phyloP scores from a whole-genome alignment of 2,797 vertebrate species.

The Telmatherina bonti region DNA sequence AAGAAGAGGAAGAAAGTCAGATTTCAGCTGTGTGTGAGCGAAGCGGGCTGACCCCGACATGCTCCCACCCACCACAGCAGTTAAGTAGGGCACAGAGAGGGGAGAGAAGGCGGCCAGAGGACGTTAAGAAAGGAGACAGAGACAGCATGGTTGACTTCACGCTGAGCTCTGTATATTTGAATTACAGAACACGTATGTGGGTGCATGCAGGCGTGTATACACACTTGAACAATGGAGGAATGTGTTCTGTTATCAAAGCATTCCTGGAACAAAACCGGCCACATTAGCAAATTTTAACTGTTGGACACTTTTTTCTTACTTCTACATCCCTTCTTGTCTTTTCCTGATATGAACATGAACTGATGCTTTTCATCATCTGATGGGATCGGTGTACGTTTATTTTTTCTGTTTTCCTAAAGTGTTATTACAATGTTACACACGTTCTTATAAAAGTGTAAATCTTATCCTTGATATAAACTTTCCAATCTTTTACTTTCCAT shows the following conservation, averaged over 20 bases:
- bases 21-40: slow-evolving; percentile 3
- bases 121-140: slow-evolving; percentile 10
- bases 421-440: no score
- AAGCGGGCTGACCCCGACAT: slow-evolving; percentile 31
- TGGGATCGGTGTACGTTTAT: not conserved
- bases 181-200: slow-evolving; percentile 4
- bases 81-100: slow-evolving; percentile 28
- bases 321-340: no score
- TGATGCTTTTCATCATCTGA: not conserved
- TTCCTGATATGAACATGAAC: not conserved
- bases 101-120: slow-evolving; percentile 5
- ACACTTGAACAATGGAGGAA: slow-evolving; percentile 2
- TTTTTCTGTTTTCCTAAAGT: no score
- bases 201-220: not conserved
- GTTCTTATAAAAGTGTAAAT: not conserved
- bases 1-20: not conserved
- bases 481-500: not conserved
- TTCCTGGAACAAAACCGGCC: slow-evolving; percentile 11
- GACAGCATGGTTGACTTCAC: slow-evolving; percentile 33
- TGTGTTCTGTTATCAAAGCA: slow-evolving; percentile 34
- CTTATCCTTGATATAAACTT: not conserved
- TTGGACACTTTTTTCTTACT: not conserved
- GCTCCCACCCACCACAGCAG: slow-evolving; percentile 17
- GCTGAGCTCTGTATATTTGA: slow-evolving; percentile 15
- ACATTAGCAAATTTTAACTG: slow-evolving; percentile 18